A percentile compares a stretch with the other conserved stretches of the same genome.
phyloP scores from a whole-genome alignment of 2,797 vertebrate species.

The Centroberyx gerrardi region DNA sequence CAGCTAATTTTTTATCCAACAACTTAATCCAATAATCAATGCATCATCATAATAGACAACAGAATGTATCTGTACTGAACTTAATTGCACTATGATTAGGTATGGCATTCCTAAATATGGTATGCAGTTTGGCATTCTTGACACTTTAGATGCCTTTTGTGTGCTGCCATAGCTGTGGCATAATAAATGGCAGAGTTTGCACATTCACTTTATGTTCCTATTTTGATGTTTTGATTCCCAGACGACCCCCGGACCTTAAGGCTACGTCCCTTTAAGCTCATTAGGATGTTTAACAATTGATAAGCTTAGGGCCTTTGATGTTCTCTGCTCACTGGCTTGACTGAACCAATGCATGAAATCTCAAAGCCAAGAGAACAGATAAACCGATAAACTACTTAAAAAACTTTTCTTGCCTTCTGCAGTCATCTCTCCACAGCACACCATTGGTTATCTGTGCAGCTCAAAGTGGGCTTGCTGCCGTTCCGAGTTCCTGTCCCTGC shows the following conservation, averaged over 20 bases:
- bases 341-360: constrained; percentile 54
- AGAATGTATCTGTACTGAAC: too few species aligned
- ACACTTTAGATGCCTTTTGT: background rate
- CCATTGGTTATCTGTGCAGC: background rate
- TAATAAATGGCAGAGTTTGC: constrained; percentile 14
- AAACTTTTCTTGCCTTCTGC: constrained; percentile 24
- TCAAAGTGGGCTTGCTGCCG: background rate
- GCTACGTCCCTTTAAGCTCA: constrained; percentile 35
- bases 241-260: constrained; percentile 11
- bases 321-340: constrained; percentile 29
- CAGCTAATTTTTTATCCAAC: too few species aligned
- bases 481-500: too few species aligned
- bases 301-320: constrained; percentile 66
- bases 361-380: constrained; percentile 52
- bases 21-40: too few species aligned
- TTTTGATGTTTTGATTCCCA: constrained; percentile 24
- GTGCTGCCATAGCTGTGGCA: constrained; percentile 13
- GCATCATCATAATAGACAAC: too few species aligned
- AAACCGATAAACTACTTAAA: constrained; percentile 15
- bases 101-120: too few species aligned
- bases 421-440: constrained; percentile 10
- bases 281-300: constrained; percentile 46
- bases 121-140: background rate
- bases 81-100: too few species aligned
- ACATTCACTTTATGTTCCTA: constrained; percentile 28